These are phyloP conservation scores for Eustalomyia histrio DNA, from an alignment of 2,888 invertebrate genomes.

Conservation along the genomic window DNA sequence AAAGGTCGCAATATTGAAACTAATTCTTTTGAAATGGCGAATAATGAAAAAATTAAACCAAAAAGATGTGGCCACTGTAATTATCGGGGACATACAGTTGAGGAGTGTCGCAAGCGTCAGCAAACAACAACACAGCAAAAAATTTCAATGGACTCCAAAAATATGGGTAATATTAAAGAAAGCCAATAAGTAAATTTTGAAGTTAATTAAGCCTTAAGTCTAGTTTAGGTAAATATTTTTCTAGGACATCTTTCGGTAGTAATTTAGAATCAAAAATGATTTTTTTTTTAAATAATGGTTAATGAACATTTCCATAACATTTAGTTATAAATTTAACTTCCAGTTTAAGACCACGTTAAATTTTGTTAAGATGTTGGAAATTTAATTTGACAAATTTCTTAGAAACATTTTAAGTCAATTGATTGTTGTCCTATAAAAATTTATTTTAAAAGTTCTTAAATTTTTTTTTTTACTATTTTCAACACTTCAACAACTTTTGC, in stretches of 20 bases:
- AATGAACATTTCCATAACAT: not conserved
- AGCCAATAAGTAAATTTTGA: not conserved
- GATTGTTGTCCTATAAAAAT: too few species aligned
- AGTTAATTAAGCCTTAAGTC: not conserved
- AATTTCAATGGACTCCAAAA: not conserved
- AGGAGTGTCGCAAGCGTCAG: conserved; percentile 72
- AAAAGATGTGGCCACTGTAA: conserved; percentile 75
- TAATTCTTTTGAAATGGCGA: conserved; percentile 70
- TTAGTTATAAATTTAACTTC: too few species aligned
- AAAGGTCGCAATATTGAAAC: conserved; percentile 75
- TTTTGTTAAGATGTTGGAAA: not conserved
- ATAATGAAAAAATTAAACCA: conserved; percentile 58
- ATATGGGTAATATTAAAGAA: not conserved
- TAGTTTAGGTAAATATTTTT: not conserved
- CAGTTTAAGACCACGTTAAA: too few species aligned
- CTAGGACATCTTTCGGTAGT: not conserved
- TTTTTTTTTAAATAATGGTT: not conserved
- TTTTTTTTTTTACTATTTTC: too few species aligned
- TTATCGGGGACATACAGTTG: conserved; percentile 73
- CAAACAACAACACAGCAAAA: not conserved
- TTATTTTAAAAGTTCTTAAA: too few species aligned
- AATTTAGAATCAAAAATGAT: not conserved
- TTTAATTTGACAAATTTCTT: too few species aligned
- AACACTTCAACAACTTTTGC: too few species aligned
- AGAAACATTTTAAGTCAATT: too few species aligned